Base-by-base conservation (phyloP, 2,888 invertebrate genomes). In the Pammene aurita region DNA sequence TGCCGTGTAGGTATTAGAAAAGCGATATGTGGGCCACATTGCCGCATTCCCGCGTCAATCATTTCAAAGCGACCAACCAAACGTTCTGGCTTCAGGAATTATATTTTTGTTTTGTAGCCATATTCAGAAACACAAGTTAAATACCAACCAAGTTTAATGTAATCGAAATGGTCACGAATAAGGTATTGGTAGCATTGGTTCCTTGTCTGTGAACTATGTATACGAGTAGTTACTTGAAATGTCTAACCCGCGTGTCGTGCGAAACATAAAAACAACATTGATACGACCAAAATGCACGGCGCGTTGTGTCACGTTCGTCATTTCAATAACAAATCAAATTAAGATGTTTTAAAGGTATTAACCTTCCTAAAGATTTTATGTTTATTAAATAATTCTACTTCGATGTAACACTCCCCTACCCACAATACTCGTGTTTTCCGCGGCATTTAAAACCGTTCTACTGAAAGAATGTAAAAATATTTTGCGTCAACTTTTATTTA, bases 41-140 rank as follows among this genome's bases (percentile, higher is more conserved):
- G 55, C 16, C 56, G 35, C 63, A 68, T 63, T 68, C 57, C 41
- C 68, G 57, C 57, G 57, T 68, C 63, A 57, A 57, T 68, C 68
- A 68, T 57, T 63, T 57, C 52, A 38, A 38, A 9, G 54, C 38
- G 34, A n/a, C 61, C 34, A 62, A n/a, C 61, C 16, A 62, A 56
- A 57, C 34, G 35, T 63, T 56, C 57, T 57, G 57, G 35, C 18
- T 58, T 64, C 44, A 57, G 44, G 18, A 38, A 35, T 44, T 57
- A 42, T 44, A 58, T 48, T 56, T 62, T 42, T 50, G 57, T 18
- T 50, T 26, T 13, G 11, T 18, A 11, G 34, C 54, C 7, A 5
- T 34, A 35, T 34, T 34, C 54, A 26, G 34, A 54, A 54, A 54
- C 54, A 54, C n/a, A 54, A 13, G 0, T 50, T 10, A n/a, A 34